Percentiles rank a stretch among this genome's conserved stretches.
Evolutionary conservation across 2,113 vertebrate species (phyloP).

Genomic region (Vulpes lagopus): DNA sequence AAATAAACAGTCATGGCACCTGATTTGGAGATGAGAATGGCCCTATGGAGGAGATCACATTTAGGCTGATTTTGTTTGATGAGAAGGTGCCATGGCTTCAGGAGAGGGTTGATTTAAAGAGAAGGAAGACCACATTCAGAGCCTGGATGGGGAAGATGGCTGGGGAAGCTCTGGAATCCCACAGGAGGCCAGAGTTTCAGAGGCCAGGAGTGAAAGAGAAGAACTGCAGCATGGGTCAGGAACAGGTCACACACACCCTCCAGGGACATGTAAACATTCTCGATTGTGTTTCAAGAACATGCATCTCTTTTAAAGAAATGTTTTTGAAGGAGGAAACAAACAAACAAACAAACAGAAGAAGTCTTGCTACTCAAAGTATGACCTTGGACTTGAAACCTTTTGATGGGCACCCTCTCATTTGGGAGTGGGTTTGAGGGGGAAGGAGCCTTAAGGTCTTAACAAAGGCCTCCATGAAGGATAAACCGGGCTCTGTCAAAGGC

Average conservation of each 20-base stretch:
- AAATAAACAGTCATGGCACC: background rate
- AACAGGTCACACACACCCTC: background rate
- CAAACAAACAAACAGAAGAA: background rate
- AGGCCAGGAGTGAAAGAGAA: no score
- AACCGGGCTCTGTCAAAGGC: background rate
- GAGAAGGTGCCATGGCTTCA: background rate
- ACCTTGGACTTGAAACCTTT: background rate
- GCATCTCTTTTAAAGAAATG: background rate
- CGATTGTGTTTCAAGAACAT: background rate
- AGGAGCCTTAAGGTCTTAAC: background rate
- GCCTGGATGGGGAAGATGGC: background rate
- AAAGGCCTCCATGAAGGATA: background rate
- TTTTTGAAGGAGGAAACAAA: background rate
- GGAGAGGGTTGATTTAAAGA: no score
- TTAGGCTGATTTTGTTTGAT: background rate
- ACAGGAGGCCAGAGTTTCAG: accelerated
- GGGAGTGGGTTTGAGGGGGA: background rate
- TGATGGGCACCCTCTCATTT: background rate
- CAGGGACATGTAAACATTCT: accelerated
- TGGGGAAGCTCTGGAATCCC: accelerated
- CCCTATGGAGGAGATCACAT: background rate
- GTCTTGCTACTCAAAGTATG: accelerated
- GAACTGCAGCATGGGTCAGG: background rate
- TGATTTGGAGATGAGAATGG: background rate
- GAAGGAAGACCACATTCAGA: background rate